Evolutionary conservation across 30 jellyfish, hydroid and myxozoan species (phyloP).

Genomic region (Catostylus mosaicus): DNA sequence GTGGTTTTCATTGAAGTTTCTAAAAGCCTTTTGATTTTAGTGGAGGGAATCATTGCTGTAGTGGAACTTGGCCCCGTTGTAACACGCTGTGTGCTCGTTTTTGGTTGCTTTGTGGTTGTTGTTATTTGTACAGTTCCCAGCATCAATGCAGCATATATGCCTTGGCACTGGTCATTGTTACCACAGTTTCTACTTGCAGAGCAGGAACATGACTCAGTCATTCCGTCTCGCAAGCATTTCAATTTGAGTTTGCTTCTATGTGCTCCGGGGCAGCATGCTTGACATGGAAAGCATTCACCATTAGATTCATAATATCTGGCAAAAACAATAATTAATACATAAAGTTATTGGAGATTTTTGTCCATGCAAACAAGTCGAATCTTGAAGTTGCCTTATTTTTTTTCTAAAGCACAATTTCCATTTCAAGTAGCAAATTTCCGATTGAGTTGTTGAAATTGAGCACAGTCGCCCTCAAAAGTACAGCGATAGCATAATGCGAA

Average conservation of each 20-base stretch:
- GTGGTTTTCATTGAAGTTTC: too few species aligned
- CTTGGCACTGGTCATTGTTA: neutral
- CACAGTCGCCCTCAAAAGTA: neutral
- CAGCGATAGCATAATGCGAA: neutral
- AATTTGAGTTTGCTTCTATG: neutral
- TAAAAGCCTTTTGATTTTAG: neutral
- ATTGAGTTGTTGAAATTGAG: neutral
- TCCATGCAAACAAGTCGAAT: neutral
- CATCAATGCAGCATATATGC: too few species aligned
- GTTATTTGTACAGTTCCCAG: too few species aligned
- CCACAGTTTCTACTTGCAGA: neutral
- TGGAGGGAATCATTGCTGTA: neutral
- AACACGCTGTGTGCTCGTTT: neutral
- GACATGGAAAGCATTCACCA: neutral
- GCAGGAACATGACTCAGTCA: neutral
- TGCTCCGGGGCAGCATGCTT: slow-evolving; percentile 2
- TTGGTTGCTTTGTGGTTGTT: neutral
- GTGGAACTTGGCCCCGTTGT: neutral
- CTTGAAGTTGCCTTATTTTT: too few species aligned
- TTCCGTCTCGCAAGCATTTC: slow-evolving; percentile 2
- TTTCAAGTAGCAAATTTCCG: neutral
- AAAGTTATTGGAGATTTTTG: neutral
- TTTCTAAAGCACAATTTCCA: too few species aligned
- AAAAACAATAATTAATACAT: neutral
- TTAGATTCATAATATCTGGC: neutral